Evolutionary conservation across 1,140 invertebrate species (phyloP), one percentile per base, ranked within the genome.

Genomic region (Aphaenogaster ashmeadi): DNA sequence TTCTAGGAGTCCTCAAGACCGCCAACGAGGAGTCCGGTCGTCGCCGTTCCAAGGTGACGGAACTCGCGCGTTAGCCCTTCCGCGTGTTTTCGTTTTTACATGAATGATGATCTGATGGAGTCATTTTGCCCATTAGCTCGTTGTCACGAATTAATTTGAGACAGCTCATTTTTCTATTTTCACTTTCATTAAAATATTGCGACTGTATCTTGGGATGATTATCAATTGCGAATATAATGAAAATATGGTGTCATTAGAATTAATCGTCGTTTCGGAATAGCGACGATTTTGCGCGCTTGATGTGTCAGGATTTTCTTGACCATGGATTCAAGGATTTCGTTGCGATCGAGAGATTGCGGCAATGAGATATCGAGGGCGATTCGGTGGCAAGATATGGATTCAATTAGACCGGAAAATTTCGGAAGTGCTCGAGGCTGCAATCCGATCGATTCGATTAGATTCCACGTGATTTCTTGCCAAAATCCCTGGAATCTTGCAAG

Each of bases 391-490:
- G 9, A 50, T 33, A 50, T 2, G 62, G 27, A 77, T 84, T 77
- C 15, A 84, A 78, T 78, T 52, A 78, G 79, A 88, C n/a, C 87
- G 79, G 79, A 85, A 89, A 89, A 77, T 71, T 75, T 69, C 15
- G 44, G 9, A 62, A 84, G 8, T 60, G 41, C 8, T 83, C 54
- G 41, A 44, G 67, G 54, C 11, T 60, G 36, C 33, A 21, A 11
- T 66, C 8, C 15, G 56, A 54, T 79, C 18, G 33, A 54, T 4
- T 69, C 36, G 78, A 52, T 69, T 58, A 44, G 11, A 21, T 69
- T 60, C 18, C 27, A 27, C 21, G 33, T 18, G 21, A 41, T 44
- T 69, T 47, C 9, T 11, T n/a, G 36, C 2, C 27, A 9, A 54
- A 67, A 72, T 72, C 4, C 9, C 9, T 8, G n/a, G 41, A 56